phyloP scores from a whole-genome alignment of 2,888 invertebrate genomes.

The Odontothrips loti region DNA sequence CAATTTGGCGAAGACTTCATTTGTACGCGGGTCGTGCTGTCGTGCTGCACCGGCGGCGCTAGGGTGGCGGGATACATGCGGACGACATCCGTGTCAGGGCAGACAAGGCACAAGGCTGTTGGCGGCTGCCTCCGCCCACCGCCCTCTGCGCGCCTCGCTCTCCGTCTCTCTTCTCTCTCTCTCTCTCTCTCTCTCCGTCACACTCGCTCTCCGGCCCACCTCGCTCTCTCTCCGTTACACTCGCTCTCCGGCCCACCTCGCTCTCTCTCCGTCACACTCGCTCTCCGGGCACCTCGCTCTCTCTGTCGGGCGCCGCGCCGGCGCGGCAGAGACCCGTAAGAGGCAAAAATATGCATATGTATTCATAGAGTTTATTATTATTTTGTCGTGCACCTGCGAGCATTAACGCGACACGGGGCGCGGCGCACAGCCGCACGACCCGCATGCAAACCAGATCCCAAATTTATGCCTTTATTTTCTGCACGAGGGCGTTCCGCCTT shows the following conservation, averaged over 20 bases:
- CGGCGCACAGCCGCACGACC: too few relatives aligned
- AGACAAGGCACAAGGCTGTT: too few relatives aligned
- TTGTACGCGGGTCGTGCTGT: not conserved
- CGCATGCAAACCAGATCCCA: not conserved
- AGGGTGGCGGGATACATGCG: not conserved
- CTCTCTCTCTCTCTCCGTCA: too few relatives aligned
- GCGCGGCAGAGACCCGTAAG: not conserved
- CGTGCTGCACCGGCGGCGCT: not conserved
- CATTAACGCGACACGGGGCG: not conserved
- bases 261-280: not conserved
- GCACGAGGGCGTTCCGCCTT: not conserved
- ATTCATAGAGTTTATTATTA: constrained; percentile 22
- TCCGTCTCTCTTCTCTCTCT: too few relatives aligned
- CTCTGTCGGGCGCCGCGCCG: too few relatives aligned
- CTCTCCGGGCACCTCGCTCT: too few relatives aligned
- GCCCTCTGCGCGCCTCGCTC: too few relatives aligned
- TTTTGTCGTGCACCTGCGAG: constrained; percentile 10
- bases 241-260: too few relatives aligned
- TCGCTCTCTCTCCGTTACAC: too few relatives aligned
- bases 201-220: too few relatives aligned
- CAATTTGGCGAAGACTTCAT: not conserved
- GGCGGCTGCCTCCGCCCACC: too few relatives aligned
- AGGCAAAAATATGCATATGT: constrained; percentile 8
- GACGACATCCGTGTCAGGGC: not conserved
- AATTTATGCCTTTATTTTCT: constrained; percentile 19